phyloP scores from a whole-genome alignment of 2,888 invertebrate species.

The Leuctra nigra region DNA sequence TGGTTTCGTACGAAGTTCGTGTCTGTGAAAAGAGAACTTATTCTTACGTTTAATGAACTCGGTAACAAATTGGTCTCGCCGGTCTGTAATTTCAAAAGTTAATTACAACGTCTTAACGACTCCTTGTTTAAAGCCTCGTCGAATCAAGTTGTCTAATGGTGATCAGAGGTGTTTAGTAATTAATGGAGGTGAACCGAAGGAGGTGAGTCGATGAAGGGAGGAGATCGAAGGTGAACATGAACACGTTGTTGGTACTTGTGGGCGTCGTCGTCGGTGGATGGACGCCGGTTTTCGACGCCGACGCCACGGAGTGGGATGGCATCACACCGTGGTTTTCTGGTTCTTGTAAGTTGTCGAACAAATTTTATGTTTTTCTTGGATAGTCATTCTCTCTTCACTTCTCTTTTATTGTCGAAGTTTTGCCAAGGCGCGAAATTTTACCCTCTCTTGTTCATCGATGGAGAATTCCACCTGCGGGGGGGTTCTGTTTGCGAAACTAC shows the following conservation, averaged over 20 bases:
- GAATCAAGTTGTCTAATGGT: neutral
- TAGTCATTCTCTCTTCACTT: too few relatives aligned
- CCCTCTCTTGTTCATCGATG: too few relatives aligned
- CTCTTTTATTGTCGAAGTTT: too few relatives aligned
- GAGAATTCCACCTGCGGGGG: too few relatives aligned
- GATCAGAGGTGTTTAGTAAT: slow-evolving; percentile 9
- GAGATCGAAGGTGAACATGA: neutral
- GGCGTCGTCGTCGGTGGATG: slow-evolving; percentile 41
- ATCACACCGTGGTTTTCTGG: slow-evolving; percentile 48
- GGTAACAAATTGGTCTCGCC: too few relatives aligned
- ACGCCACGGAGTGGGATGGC: slow-evolving; percentile 48
- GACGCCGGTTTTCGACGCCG: slow-evolving; percentile 45
- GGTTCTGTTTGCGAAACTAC: too few relatives aligned
- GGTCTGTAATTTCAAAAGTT: neutral
- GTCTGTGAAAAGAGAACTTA: neutral
- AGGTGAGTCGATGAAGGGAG: slow-evolving; percentile 1
- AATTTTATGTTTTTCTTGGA: neutral
- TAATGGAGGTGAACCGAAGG: slow-evolving; percentile 8
- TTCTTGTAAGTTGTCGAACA: slow-evolving; percentile 44
- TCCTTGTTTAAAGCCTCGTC: neutral
- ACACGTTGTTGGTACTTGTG: neutral
- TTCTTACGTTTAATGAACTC: neutral
- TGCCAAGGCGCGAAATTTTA: too few relatives aligned
- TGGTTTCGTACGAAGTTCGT: neutral
- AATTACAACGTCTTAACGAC: neutral